Percentiles rank a stretch among this genome's conserved stretches.
Evolutionary conservation across 2,888 invertebrate species (phyloP).

Genomic region (Acronicta leporina): DNA sequence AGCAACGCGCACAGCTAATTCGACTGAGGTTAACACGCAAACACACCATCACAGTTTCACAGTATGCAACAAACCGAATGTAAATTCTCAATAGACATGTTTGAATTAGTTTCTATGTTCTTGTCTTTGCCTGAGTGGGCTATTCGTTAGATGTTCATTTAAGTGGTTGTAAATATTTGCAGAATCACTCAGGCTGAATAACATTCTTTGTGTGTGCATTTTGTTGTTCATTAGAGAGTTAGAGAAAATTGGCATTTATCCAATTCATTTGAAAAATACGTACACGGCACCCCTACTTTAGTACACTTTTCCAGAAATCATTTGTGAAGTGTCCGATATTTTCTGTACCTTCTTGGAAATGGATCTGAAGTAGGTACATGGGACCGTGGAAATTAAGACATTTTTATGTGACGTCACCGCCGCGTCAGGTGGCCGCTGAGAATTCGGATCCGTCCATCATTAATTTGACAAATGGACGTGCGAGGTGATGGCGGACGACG

Average conservation of each 20-base stretch:
- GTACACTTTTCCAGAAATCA: slow-evolving; percentile 22
- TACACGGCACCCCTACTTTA: slow-evolving; percentile 30
- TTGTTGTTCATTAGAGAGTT: slow-evolving; percentile 3
- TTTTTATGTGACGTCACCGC: slow-evolving; percentile 54
- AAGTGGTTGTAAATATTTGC: slow-evolving; percentile 38
- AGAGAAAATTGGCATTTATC: neutral
- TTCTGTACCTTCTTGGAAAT: slow-evolving; percentile 7
- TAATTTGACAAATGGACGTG: slow-evolving; percentile 84
- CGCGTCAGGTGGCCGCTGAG: slow-evolving; percentile 69
- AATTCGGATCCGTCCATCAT: slow-evolving; percentile 82
- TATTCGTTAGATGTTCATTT: slow-evolving; percentile 33
- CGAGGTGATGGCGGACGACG: slow-evolving; percentile 63
- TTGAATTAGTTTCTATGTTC: slow-evolving; percentile 49
- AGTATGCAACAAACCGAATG: slow-evolving; percentile 62
- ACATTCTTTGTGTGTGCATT: slow-evolving; percentile 12
- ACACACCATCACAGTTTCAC: slow-evolving; percentile 76
- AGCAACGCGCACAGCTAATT: slow-evolving; percentile 75
- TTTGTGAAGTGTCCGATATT: slow-evolving; percentile 25
- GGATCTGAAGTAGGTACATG: slow-evolving; percentile 22
- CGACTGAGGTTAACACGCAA: slow-evolving; percentile 75
- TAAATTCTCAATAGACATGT: slow-evolving; percentile 68
- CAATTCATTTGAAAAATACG: neutral
- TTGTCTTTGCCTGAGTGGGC: slow-evolving; percentile 23
- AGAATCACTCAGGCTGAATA: slow-evolving; percentile 5
- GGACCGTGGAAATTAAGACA: slow-evolving; percentile 53